A percentile compares a stretch with the other conserved stretches of the same genome.
phyloP scores from a whole-genome alignment of 53 echinoderm and acorn worm genomes.

The Henricia sp. region DNA sequence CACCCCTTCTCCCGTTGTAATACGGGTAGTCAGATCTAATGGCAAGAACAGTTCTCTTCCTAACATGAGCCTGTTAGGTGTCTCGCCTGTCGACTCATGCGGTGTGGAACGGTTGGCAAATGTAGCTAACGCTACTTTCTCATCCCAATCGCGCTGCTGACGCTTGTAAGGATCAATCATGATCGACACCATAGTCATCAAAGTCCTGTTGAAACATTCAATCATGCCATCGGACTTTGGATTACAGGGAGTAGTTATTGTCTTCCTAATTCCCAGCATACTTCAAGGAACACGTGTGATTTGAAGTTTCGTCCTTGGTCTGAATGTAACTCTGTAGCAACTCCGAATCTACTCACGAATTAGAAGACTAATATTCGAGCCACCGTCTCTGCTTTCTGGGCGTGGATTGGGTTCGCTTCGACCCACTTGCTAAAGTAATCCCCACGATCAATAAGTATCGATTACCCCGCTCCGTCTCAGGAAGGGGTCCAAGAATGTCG shows the following conservation, averaged over 20 bases:
- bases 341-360: not conserved
- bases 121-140: not conserved
- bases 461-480: not conserved
- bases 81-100: not conserved
- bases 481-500: not conserved
- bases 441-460: not conserved
- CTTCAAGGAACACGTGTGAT: too few relatives aligned
- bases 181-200: not conserved
- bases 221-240: conserved; percentile 1
- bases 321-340: not conserved
- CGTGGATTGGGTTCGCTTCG: not conserved
- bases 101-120: not conserved
- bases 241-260: not conserved
- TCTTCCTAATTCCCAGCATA: not conserved
- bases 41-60: not conserved
- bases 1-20: not conserved
- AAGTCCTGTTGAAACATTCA: not conserved
- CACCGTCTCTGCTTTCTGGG: not conserved
- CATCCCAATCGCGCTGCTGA: not conserved
- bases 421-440: not conserved
- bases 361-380: not conserved
- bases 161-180: not conserved
- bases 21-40: too few relatives aligned
- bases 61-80: not conserved
- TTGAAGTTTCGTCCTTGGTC: too few relatives aligned